Evolutionary conservation across 2,113 vertebrate species (phyloP), one percentile per base, ranked within the genome.

Genomic region (Hemichromis elongatus): DNA sequence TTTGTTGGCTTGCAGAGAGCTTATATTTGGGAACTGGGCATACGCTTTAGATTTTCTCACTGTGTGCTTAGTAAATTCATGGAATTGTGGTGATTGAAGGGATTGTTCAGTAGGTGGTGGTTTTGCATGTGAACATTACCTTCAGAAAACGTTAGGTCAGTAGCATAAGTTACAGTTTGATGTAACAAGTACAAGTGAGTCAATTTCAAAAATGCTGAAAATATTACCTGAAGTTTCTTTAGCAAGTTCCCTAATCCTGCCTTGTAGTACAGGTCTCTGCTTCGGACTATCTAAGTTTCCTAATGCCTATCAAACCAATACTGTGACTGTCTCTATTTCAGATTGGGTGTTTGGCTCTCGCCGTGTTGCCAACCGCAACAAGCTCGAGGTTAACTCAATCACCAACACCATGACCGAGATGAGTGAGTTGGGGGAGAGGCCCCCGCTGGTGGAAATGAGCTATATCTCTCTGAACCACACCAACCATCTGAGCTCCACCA

Each of bases 311-410:
- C 24, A 73, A 28, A 54, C 26, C 28, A 57, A 70, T 19, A 52
- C 24, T 21, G 5, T 19, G 14, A 5, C 6, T 88, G 24, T 84
- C 83, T 90, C 73, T 78, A 52, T 28, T 37, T 75, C 94, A 98
- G 97, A 97, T 13, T 97, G 96, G 97, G 88, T 97, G 73, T 96
- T 97, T 2, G 95, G 96, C 45, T 93, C 96, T 37, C 95, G 50
- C 79, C 94, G 94, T 0, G 90, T 94, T 3, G 90, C 95, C 82
- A 92, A 89, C 94, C 94, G 93, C 92, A 96, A 94, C 93, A 97
- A 97, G 84, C 95, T 93, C 0, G 96, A 97, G 6, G 75, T 97
- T 82, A 97, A 96, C 94, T 97, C 96, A 93, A 96, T 97, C 93
- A 95, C 96, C 83, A 96, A 75, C 92, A 95, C 93, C 7, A 82